Evolutionary conservation across 2,888 invertebrate species (phyloP).

Genomic region (Synergus laeviventris): DNA sequence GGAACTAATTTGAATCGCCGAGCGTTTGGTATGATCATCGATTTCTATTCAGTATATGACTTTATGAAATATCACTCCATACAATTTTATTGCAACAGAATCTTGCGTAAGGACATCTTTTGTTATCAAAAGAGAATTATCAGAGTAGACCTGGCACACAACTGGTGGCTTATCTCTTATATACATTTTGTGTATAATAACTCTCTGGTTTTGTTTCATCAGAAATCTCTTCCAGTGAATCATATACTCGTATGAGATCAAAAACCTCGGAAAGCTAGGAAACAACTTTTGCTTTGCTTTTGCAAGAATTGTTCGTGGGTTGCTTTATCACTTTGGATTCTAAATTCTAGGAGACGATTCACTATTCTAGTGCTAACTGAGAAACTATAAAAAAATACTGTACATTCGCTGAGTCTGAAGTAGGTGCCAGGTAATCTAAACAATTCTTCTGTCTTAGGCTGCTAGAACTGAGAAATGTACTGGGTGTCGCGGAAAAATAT

Average conservation of each 20-base stretch:
- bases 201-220: background rate
- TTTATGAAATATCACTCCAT: background rate
- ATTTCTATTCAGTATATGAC: background rate
- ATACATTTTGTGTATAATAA: background rate
- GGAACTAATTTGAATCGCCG: background rate
- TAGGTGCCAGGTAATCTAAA: background rate
- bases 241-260: background rate
- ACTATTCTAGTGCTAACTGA: background rate
- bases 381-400: background rate
- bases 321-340: background rate
- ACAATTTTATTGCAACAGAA: conserved; percentile 10
- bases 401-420: background rate
- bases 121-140: conserved; percentile 30
- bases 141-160: conserved; percentile 7
- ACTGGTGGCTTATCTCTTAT: conserved; percentile 5
- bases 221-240: background rate
- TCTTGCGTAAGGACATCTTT: conserved; percentile 18
- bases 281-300: background rate
- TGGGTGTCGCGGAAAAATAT: background rate
- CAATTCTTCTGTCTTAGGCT: background rate
- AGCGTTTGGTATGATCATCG: background rate
- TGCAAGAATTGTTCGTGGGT: background rate
- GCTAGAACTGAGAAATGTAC: background rate
- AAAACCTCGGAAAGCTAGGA: background rate
- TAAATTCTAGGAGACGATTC: background rate